Percentiles rank a stretch among this genome's conserved stretches.
phyloP scores from a whole-genome alignment of 2,797 vertebrate species.

The Australoheros facetus region DNA sequence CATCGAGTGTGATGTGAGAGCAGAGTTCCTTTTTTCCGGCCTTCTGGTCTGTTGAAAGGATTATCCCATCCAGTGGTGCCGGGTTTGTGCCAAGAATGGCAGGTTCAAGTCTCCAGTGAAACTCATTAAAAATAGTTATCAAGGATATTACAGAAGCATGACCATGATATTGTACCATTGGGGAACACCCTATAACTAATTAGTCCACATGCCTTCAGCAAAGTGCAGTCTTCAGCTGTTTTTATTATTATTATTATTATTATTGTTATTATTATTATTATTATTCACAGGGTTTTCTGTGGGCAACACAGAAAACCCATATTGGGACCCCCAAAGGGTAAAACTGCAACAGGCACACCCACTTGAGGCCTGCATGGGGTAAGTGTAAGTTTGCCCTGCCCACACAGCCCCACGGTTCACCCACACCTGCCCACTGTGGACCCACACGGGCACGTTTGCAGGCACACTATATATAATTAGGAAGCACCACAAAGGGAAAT shows the following conservation, averaged over 20 bases:
- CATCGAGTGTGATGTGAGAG: neutral
- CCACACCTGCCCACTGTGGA: too few relatives aligned
- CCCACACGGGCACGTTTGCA: too few relatives aligned
- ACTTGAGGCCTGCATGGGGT: too few relatives aligned
- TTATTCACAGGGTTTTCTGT: too few relatives aligned
- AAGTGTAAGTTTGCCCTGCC: too few relatives aligned
- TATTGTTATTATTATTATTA: neutral
- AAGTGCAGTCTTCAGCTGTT: neutral
- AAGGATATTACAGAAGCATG: constrained; percentile 20
- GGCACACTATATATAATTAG: too few relatives aligned
- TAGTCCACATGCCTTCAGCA: neutral
- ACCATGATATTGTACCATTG: neutral
- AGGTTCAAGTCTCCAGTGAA: constrained; percentile 21
- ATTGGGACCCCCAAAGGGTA: too few relatives aligned
- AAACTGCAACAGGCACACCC: too few relatives aligned
- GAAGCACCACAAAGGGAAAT: too few relatives aligned
- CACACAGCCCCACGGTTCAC: too few relatives aligned
- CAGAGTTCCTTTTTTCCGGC: neutral
- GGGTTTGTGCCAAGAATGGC: constrained; percentile 7
- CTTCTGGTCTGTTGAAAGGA: constrained; percentile 25
- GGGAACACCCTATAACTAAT: neutral
- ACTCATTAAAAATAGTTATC: constrained; percentile 28
- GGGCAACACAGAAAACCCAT: too few relatives aligned
- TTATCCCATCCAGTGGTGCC: constrained; percentile 5
- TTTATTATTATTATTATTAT: neutral